Evolutionary conservation across 2,113 vertebrate genomes (phyloP), one percentile per base, ranked within the genome.

Genomic region (Cynocephalus volans): DNA sequence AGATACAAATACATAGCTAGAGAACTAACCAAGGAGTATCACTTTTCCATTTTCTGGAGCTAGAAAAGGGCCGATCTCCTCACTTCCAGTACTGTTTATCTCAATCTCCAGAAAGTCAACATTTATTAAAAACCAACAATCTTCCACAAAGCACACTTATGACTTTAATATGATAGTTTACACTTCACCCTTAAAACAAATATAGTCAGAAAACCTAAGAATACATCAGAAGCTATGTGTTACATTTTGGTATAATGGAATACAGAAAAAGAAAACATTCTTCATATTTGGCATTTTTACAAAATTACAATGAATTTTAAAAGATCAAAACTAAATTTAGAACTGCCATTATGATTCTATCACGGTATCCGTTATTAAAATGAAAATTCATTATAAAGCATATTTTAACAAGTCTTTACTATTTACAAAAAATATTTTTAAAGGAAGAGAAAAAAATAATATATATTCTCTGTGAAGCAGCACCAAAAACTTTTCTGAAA

Each of bases 251-350:
- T 77, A 96, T 88, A 85, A 84, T 17, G 1, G 60, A 95, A 84
- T 52, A 83, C 0, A 81, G 69, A 94, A 95, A 95, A 86, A 50
- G 9, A 56, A 92, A 75, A 80, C 15, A 93, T 41, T 48, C 6
- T 92, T 87, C 50, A 56, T 69, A 96, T 31, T 65, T 36, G 26
- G 24, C 50, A 93, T 45, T 72, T 89, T 84, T 72, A 93, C 10
- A 89, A 90, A 91, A 93, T 92, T 87, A 65, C 28, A 95, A 60
- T 58, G 36, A 73, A 80, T 83, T 72, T 83, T 95, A 88, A 96
- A 97, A 79, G 41, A 88, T 21, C 31, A 84, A 96, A 96, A 60
- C 3, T 83, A 80, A 95, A 67, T 65, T 80, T 69, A 87, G 52
- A 80, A 62, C 6, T 64, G 7, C 24, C 33, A 87, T 41, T 73